Evolutionary conservation across 2,113 vertebrate genomes (phyloP), one percentile per base, ranked within the genome.

Genomic region (Mormyrus lacerda): DNA sequence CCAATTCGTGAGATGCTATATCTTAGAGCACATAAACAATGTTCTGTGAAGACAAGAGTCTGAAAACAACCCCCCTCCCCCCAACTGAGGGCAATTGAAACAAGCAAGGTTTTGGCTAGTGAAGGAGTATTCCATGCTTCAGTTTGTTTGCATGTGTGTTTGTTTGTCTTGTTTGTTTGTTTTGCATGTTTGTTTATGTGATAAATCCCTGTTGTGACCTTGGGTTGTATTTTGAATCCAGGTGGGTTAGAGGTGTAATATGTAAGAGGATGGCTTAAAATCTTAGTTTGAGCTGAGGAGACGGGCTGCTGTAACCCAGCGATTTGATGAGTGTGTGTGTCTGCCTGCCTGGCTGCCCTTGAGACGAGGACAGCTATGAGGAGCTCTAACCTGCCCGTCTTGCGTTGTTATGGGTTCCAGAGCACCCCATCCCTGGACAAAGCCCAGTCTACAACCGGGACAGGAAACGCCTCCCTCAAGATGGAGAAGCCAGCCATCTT

Each of bases 401-500:
- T 79, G n/a, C 88, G 4, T 45, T 90, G 35, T 21, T 35, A 24
- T 89, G 84, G 51, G 58, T 95, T 95, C 87, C 95, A 99, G 98
- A 97, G 96, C 90, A 96, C 95, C 21, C 95, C 95, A 88, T 95
- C 91, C 0, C 87, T 94, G 89, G 94, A 95, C 82, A 95, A 96
- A 84, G 88, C 89, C 17, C 97, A 96, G 94, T 95, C 97, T 83
- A 94, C 96, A 0, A 96, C 96, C 86, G 93, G 95, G 91, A 96
- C 96, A 0, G 95, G 95, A 88, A 96, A 97, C 4, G 88, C 93
- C 83, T 95, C 95, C 0, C 91, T 95, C 92, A 97, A 94, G 91
- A 97, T 96, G 88, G 96, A 96, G 91, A 98, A 98, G 91, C 93
- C 97, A 0, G 94, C 97, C 91, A 96, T 98, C 92, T 90, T 98